Base-by-base conservation (phyloP, 37 sponge, comb jelly and placozoan species). In the Petrosia ficiformis region DNA sequence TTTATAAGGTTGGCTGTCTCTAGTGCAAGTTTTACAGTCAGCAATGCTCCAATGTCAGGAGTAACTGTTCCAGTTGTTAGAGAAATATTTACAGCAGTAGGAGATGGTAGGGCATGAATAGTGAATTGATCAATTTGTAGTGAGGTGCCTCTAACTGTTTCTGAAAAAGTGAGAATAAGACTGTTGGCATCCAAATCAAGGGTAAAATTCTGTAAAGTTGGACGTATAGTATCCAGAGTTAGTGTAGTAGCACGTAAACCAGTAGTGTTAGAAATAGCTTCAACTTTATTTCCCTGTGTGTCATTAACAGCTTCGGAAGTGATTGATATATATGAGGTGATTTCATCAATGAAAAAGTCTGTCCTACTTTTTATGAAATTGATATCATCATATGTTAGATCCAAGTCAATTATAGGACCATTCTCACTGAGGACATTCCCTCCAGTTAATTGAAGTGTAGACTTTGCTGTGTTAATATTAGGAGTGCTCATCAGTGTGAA, bases 401-500 rank as follows among this genome's bases (percentile, higher is more conserved):
- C 74, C 30, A 85, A 60, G 16, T 56, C 33, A 26, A 93, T 40
- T 8, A 79, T 68, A 6, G 73, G 65, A 30, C 87, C 82, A 71
- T 86, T 81, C 0, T 3, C 37, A 64, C 38, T 59, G 21, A 73
- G 57, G 19, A 85, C 69, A 22, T 31, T 74, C 24, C 89, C 94
- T 37, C 86, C 86, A 76, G 80, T 93, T n/a, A 89, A 73, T n/a
- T 31, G 48, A 6, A 42, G 37, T 25, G 68, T 68, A 39, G 72
- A 68, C 26, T 64, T 44, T 26, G 88, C 88, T 73, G 75, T 92
- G 29, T 72, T 67, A 40, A 80, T 61, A 44, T 92, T 92, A 31
- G 88, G 92, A 65, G 91, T 91, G 63, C 88, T 93, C 83, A 93
- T 77, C 1, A 89, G 72, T 16, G 85, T 73, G 35, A 89, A 87